These are phyloP conservation scores for Clarias macrocephalus DNA, from an alignment of 2,113 vertebrate species.

Conservation along the genomic window DNA sequence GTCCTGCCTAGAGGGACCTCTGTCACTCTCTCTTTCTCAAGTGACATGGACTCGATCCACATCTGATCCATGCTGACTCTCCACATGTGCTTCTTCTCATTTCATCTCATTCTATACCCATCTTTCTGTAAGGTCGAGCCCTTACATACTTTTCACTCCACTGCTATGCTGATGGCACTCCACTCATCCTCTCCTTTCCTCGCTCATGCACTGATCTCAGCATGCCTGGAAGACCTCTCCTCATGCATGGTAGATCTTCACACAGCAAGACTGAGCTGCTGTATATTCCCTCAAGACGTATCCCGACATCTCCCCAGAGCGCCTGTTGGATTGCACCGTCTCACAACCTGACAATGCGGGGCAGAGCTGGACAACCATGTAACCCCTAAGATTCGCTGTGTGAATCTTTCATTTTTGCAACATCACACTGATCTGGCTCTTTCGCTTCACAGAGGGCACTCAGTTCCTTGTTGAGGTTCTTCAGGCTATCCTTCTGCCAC, in stretches of 20 bases:
- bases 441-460: not conserved
- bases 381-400: not conserved
- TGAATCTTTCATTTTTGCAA: not conserved
- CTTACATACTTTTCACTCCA: not conserved
- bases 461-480: conserved; percentile 8
- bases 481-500: not conserved
- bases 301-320: not conserved
- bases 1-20: not conserved
- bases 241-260: not conserved
- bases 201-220: not conserved
- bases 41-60: not conserved
- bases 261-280: not conserved
- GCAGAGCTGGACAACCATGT: too few species aligned
- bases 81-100: not conserved
- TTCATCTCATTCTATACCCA: not conserved
- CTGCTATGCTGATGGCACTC: not conserved
- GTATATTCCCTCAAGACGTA: not conserved
- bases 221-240: not conserved
- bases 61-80: not conserved
- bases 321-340: not conserved
- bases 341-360: not conserved
- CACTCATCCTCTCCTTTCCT: not conserved
- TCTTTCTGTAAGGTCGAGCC: not conserved
- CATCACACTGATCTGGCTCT: not conserved
- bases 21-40: not conserved